Evolutionary conservation across 2,888 invertebrate genomes (phyloP), one percentile per base, ranked within the genome.

Genomic region (Drosophila multiciliata): DNA sequence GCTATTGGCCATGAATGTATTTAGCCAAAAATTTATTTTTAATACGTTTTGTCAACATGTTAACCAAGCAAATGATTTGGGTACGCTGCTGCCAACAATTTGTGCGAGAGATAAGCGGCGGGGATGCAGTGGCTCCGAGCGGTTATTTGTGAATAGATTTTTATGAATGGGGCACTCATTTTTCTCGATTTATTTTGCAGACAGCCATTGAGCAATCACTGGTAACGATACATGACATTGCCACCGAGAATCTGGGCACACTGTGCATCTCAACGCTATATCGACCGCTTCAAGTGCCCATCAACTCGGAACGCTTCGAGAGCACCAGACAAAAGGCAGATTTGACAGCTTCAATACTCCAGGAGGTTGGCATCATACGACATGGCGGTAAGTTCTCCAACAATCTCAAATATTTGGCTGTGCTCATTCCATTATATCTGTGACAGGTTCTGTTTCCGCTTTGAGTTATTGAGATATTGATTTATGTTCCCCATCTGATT

Each of bases 301-400:
- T 97, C 79, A 95, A 96, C 91, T 95, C 96, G 2, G 93, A 94
- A 52, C 94, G 96, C 52, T 97, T 96, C 94, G 96, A 97, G 91
- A 94, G 95, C 15, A 95, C 96, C 23, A 94, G 96, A 75, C 96
- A 97, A 90, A 96, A 97, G 89, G 96, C 96, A 49, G 97, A 97
- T 91, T 94, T 97, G 82, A 96, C 97, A 6, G 96, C 97, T 52
- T 95, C 95, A 75, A 94, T 97, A 73, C 93, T 97, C 6, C 95
- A 96, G 87, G 96, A 96, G 91, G 94, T 97, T 38, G 96, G 96
- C 58, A 94, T 95, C 45, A 94, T 94, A 66, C 94, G 94, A 77
- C 95, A 96, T 91, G 95, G 94, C 78, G 95, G 95, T 95, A 91
- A 93, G 93, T 91, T 7, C n/a, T 29, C 49, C 33, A 17, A 49